These are phyloP conservation scores for Trinectes maculatus DNA, from an alignment of 2,113 vertebrate species.

Conservation along the genomic window DNA sequence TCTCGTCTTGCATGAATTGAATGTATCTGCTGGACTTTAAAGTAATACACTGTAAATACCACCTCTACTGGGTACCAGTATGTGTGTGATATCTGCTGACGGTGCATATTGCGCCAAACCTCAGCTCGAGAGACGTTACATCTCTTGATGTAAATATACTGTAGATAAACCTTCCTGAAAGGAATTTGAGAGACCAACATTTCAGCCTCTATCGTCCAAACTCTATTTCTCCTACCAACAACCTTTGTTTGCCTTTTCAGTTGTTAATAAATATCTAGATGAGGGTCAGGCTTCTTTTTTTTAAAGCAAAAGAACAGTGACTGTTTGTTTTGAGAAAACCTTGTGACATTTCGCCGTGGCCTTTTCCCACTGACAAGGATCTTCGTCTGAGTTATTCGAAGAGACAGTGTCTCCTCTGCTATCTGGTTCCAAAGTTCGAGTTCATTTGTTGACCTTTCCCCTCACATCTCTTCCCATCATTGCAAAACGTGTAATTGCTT, in stretches of 20 bases:
- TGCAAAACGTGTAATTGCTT: conserved; percentile 31
- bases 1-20: background rate
- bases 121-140: background rate
- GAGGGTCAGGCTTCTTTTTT: conserved; percentile 10
- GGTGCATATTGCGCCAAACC: background rate
- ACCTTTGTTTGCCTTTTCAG: background rate
- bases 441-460: conserved; percentile 4
- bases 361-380: background rate
- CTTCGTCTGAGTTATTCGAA: background rate
- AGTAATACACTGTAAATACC: background rate
- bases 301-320: background rate
- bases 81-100: too few relatives aligned
- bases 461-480: conserved; percentile 14
- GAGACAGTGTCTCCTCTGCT: background rate
- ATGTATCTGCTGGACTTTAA: conserved; percentile 3
- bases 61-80: too few relatives aligned
- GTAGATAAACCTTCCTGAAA: background rate
- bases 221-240: background rate
- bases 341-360: conserved; percentile 4
- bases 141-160: background rate
- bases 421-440: conserved; percentile 16
- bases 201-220: background rate
- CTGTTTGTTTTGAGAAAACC: conserved; percentile 27
- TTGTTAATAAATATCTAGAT: conserved; percentile 1
- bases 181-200: background rate